A percentile compares a stretch with the other conserved stretches of the same genome.
phyloP scores from a whole-genome alignment of 2,888 invertebrate genomes.

The Callyntrura sp. region DNA sequence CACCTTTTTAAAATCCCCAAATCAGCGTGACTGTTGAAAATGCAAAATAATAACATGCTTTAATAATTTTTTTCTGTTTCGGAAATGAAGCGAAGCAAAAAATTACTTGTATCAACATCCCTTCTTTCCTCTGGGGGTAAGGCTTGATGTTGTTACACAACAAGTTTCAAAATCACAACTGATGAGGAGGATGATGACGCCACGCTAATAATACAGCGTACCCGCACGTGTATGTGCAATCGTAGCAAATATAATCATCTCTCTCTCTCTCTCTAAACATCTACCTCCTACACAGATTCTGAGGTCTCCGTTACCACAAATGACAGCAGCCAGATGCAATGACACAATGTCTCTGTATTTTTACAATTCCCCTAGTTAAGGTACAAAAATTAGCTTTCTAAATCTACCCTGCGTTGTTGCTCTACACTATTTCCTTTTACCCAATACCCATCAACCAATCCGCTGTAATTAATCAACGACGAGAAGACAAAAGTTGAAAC shows the following conservation, averaged over 20 bases:
- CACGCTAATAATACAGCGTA: not conserved
- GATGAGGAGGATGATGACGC: slow-evolving; percentile 4
- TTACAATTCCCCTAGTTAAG: not conserved
- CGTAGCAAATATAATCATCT: too few relatives aligned
- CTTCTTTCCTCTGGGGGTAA: too few relatives aligned
- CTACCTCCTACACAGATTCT: too few relatives aligned
- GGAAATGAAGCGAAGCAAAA: slow-evolving; percentile 36
- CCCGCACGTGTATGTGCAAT: too few relatives aligned
- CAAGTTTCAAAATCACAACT: slow-evolving; percentile 3
- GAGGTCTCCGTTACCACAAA: not conserved
- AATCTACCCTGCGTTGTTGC: not conserved
- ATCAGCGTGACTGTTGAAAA: slow-evolving; percentile 13
- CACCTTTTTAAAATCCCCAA: not conserved
- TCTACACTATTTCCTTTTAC: not conserved
- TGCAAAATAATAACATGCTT: not conserved
- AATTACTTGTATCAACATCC: too few relatives aligned
- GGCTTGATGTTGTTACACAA: slow-evolving; percentile 18
- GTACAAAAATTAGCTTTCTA: not conserved
- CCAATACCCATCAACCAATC: not conserved
- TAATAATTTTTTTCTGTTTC: not conserved
- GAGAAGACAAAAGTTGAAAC: slow-evolving; percentile 3
- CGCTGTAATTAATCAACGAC: slow-evolving; percentile 5
- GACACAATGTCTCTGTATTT: not conserved
- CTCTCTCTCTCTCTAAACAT: too few relatives aligned
- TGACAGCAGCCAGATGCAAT: not conserved